phyloP scores from a whole-genome alignment of 2,888 invertebrate genomes.

The Leptogaster cylindrica region DNA sequence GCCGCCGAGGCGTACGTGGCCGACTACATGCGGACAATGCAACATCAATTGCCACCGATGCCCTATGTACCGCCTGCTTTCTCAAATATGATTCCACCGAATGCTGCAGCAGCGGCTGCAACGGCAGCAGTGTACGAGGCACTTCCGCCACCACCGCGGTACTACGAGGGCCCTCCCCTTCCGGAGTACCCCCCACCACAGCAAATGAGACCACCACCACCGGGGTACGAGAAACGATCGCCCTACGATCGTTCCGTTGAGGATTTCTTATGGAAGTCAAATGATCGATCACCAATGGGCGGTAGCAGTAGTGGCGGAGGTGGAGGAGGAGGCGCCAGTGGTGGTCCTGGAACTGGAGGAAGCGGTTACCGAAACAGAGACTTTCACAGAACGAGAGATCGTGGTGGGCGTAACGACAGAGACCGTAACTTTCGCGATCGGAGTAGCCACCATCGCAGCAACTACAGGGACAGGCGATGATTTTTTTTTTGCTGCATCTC shows the following conservation, averaged over 20 bases:
- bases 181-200: constrained; percentile 74
- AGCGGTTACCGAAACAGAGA: constrained; percentile 56
- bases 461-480: constrained; percentile 53
- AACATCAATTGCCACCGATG: constrained; percentile 82
- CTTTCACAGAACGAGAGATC: constrained; percentile 56
- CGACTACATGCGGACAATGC: constrained; percentile 88
- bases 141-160: constrained; percentile 78
- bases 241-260: constrained; percentile 86
- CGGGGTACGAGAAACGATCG: constrained; percentile 74
- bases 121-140: constrained; percentile 65
- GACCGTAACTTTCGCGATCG: constrained; percentile 64
- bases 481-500: constrained; percentile 50
- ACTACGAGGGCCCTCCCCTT: constrained; percentile 78
- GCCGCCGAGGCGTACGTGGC: constrained; percentile 87
- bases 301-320: constrained; percentile 49
- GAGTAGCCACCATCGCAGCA: constrained; percentile 52
- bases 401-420: constrained; percentile 57
- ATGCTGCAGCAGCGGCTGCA: constrained; percentile 61
- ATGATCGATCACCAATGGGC: constrained; percentile 48
- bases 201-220: constrained; percentile 61
- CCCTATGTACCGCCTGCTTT: constrained; percentile 79
- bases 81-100: constrained; percentile 69
- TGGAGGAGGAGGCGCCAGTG: constrained; percentile 51
- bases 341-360: constrained; percentile 47
- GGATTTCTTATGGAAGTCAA: constrained; percentile 81